Conservation (phyloP, 1,140 invertebrate species). For the Pteromalus puparum region DNA sequence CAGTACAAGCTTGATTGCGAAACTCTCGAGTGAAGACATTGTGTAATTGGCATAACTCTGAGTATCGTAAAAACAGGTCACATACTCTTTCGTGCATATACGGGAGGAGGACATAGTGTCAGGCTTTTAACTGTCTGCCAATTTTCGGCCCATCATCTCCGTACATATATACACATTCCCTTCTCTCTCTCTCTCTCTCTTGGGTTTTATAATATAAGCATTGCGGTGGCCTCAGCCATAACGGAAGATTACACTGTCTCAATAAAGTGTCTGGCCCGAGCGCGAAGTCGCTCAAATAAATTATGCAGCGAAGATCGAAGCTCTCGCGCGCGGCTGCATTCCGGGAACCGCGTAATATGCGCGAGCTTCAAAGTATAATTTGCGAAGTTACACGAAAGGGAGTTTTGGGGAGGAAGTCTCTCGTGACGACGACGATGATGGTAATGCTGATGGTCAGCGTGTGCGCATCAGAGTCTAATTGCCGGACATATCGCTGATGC, state of each 20-base stretch:
- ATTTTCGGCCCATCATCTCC: constrained; percentile 16
- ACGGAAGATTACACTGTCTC: not conserved
- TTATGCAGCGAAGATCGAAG: constrained; percentile 1
- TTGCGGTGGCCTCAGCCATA: not conserved
- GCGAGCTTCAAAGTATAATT: not conserved
- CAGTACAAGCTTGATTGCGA: too few species aligned
- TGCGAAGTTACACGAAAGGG: not conserved
- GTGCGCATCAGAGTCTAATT: too few species aligned
- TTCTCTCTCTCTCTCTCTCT: not conserved
- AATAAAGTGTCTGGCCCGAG: not conserved
- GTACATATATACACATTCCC: not conserved
- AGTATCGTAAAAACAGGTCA: not conserved
- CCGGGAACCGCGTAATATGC: not conserved
- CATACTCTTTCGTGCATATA: too few species aligned
- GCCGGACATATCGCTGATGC: not conserved
- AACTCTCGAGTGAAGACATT: too few species aligned
- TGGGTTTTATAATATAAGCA: not conserved
- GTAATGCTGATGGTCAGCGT: too few species aligned
- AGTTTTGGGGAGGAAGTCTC: too few species aligned
- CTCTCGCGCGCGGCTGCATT: not conserved
- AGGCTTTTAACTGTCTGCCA: constrained; percentile 12
- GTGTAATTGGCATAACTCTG: not conserved
- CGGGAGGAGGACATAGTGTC: not conserved
- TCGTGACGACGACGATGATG: too few species aligned
- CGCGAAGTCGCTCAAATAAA: constrained; percentile 5